phyloP scores from a whole-genome alignment of 2,113 vertebrate genomes.

The Saimiri boliviensis region DNA sequence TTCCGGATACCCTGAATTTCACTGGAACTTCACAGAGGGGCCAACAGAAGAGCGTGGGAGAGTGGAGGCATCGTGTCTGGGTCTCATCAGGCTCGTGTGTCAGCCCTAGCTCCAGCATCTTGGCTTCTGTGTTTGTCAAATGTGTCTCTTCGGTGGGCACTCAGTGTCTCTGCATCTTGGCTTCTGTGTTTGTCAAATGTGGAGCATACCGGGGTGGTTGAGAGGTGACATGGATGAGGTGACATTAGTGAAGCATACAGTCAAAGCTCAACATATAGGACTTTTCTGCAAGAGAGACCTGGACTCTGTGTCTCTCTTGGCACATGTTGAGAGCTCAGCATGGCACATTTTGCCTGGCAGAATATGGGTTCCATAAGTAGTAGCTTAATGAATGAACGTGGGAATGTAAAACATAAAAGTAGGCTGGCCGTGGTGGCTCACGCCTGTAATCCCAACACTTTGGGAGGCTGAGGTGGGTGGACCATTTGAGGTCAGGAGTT shows the following conservation, averaged over 20 bases:
- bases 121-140: too few relatives aligned
- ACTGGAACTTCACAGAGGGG: not conserved
- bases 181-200: not conserved
- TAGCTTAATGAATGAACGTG: not conserved
- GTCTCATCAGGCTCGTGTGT: not conserved
- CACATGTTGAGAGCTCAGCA: not conserved
- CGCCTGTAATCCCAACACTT: too few relatives aligned
- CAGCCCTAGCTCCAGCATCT: too few relatives aligned
- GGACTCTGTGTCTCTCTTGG: not conserved
- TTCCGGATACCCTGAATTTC: not conserved
- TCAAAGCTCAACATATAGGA: not conserved
- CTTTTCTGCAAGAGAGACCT: not conserved
- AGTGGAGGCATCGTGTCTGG: accelerated
- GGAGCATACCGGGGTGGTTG: not conserved
- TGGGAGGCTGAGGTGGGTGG: too few relatives aligned
- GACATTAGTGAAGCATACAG: not conserved
- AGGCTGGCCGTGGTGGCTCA: too few relatives aligned
- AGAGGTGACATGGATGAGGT: not conserved
- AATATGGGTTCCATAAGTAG: too few relatives aligned
- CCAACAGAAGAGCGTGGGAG: not conserved
- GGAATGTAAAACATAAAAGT: not conserved
- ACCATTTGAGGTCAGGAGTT: too few relatives aligned
- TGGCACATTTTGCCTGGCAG: accelerated
- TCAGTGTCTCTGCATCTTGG: not conserved
- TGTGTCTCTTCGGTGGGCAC: not conserved